Percentiles rank a stretch among this genome's conserved stretches.
These are phyloP conservation scores for Liparis tanakae DNA, from an alignment of 2,797 vertebrate genomes.

Conservation along the genomic window DNA sequence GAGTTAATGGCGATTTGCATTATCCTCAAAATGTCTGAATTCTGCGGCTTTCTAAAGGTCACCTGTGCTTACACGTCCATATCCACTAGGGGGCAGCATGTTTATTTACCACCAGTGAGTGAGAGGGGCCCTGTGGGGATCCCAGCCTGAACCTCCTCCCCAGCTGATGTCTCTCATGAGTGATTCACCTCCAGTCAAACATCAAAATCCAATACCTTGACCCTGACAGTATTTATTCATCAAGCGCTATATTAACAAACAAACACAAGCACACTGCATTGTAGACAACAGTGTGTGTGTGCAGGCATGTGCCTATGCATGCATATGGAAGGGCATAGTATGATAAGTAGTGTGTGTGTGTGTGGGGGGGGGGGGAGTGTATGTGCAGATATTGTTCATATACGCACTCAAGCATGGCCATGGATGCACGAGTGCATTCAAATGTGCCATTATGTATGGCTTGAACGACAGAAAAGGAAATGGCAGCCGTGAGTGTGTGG, in stretches of 20 bases:
- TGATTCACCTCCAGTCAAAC: conserved; percentile 35
- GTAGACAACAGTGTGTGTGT: neutral
- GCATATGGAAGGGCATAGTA: neutral
- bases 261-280: neutral
- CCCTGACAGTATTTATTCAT: neutral
- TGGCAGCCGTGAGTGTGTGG: neutral
- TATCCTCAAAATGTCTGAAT: neutral
- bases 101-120: neutral
- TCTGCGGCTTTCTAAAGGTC: neutral
- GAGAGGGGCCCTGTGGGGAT: conserved; percentile 4
- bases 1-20: neutral
- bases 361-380: neutral
- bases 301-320: neutral
- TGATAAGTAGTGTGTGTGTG: neutral
- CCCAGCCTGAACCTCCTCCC: conserved; percentile 38
- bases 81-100: conserved; percentile 74
- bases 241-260: neutral
- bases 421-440: conserved; percentile 8
- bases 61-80: conserved; percentile 13
- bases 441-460: neutral
- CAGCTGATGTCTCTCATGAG: conserved; percentile 41
- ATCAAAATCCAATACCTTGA: conserved; percentile 21
- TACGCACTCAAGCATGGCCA: neutral
- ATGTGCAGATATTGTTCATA: neutral
- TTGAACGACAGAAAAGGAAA: neutral